Percentiles rank a stretch among this genome's conserved stretches.
Evolutionary conservation across 2,888 invertebrate species (phyloP).

Genomic region (Acronicta psi): DNA sequence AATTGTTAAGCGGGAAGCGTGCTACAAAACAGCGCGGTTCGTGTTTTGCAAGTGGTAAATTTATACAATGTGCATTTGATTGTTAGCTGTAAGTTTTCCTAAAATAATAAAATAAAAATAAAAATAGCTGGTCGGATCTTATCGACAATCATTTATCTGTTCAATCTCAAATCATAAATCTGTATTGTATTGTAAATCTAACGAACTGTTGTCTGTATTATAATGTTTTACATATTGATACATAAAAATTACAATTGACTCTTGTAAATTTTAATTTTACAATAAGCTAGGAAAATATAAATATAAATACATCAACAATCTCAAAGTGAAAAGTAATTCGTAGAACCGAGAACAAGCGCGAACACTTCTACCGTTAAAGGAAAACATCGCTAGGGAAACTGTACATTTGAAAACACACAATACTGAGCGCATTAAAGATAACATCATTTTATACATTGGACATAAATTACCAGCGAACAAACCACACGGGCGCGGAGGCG

Average conservation of each 20-base stretch:
- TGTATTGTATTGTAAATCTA: slow-evolving; percentile 45
- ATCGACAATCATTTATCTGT: slow-evolving; percentile 56
- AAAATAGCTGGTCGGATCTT: slow-evolving; percentile 46
- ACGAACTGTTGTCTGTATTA: slow-evolving; percentile 28
- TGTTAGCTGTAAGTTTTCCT: too few species aligned
- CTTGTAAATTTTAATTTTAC: slow-evolving; percentile 35
- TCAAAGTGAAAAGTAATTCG: slow-evolving; percentile 4
- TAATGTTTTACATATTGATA: slow-evolving; percentile 47
- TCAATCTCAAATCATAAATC: slow-evolving; percentile 53
- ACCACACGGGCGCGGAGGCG: slow-evolving; percentile 38
- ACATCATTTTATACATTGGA: slow-evolving; percentile 39
- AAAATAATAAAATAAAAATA: too few species aligned
- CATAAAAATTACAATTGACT: slow-evolving; percentile 34
- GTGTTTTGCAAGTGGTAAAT: slow-evolving; percentile 55
- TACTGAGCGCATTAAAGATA: slow-evolving; percentile 39
- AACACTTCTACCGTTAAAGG: slow-evolving; percentile 13
- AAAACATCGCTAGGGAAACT: slow-evolving; percentile 30
- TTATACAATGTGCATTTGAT: too few species aligned
- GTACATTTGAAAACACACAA: slow-evolving; percentile 44
- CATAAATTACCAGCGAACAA: slow-evolving; percentile 45
- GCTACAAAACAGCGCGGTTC: slow-evolving; percentile 40
- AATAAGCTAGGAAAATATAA: slow-evolving; percentile 9
- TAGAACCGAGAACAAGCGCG: slow-evolving; percentile 1
- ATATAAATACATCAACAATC: neutral
- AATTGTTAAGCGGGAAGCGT: slow-evolving; percentile 53